Evolutionary conservation across 2,888 invertebrate species (phyloP), one percentile per base, ranked within the genome.

Genomic region (Athetis lepigone): DNA sequence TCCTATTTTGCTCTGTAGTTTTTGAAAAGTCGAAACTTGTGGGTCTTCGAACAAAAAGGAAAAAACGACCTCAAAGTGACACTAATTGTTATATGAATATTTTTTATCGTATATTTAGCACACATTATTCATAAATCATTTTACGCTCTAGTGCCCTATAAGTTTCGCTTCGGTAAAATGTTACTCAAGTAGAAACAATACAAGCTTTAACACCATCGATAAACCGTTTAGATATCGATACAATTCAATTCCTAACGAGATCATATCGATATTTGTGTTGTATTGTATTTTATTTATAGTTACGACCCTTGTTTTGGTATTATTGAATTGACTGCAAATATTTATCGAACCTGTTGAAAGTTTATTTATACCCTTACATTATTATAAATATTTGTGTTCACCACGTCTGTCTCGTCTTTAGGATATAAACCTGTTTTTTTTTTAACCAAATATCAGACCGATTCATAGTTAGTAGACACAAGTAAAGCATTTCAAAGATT

Each of bases 121-220:
- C 37, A 27, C 1, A 7, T 29, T 47, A 42, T 27, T 40, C 50
- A 19, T 27, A 25, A 47, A 39, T 56, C 21, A 21, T 69, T 47
- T 51, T 25, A 51, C 42, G 46, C 13, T 13, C 19, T 16, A 39
- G 16, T 50, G 18, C 29, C 25, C 25, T 25, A 59, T 58, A 16
- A 37, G 51, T 19, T 57, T 39, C 39, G 71, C 64, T 40, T 64
- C 71, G 45, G 50, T 63, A 66, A 49, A 51, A 25, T 51, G 9
- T 46, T 74, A 54, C 50, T 74, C 6, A 43, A 39, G 37, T 45
- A 40, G 43, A 72, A 65, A 57, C 47, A 72, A 66, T 52, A 42
- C 46, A 19, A 57, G 33, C 42, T 42, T 43, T 45, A 21, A 45
- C 49, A 64, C 21, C 23, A 55, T 71, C 55, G 55, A 55, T 46